Evolutionary conservation across 1,140 invertebrate species (phyloP).

Genomic region (Stegodyphus mimosarum): DNA sequence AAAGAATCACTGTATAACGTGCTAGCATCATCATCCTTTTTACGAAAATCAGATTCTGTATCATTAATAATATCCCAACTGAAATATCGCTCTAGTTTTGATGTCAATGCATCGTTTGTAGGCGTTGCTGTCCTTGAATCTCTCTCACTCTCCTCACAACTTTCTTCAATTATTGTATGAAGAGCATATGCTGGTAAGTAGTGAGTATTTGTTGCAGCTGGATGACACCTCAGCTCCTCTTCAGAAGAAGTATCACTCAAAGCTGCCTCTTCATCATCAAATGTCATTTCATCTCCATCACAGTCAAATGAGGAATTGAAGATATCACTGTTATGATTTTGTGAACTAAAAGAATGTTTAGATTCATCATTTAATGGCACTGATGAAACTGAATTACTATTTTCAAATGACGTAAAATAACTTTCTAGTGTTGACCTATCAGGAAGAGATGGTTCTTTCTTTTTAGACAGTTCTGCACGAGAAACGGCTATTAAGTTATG

Average conservation of each 20-base stretch:
- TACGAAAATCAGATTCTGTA: not conserved
- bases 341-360: not conserved
- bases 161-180: slow-evolving; percentile 93
- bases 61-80: slow-evolving; percentile 79
- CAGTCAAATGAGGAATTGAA: slow-evolving; percentile 17
- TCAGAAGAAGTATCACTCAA: slow-evolving; percentile 56
- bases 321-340: slow-evolving; percentile 7
- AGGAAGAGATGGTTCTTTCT: slow-evolving; percentile 14
- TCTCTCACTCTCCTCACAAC: slow-evolving; percentile 81
- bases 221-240: slow-evolving; percentile 30
- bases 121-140: slow-evolving; percentile 49
- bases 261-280: slow-evolving; percentile 45
- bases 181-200: slow-evolving; percentile 76
- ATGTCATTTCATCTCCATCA: slow-evolving; percentile 54
- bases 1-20: slow-evolving; percentile 74
- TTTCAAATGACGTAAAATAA: slow-evolving; percentile 55
- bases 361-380: not conserved
- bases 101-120: slow-evolving; percentile 69
- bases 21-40: slow-evolving; percentile 47
- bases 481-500: slow-evolving; percentile 40
- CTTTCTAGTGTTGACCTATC: slow-evolving; percentile 50
- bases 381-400: not conserved
- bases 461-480: slow-evolving; percentile 31
- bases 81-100: slow-evolving; percentile 91
- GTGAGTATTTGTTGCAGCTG: slow-evolving; percentile 69